Base-by-base conservation (phyloP, 2,113 vertebrate species). In the Dendrocopos noguchii region DNA sequence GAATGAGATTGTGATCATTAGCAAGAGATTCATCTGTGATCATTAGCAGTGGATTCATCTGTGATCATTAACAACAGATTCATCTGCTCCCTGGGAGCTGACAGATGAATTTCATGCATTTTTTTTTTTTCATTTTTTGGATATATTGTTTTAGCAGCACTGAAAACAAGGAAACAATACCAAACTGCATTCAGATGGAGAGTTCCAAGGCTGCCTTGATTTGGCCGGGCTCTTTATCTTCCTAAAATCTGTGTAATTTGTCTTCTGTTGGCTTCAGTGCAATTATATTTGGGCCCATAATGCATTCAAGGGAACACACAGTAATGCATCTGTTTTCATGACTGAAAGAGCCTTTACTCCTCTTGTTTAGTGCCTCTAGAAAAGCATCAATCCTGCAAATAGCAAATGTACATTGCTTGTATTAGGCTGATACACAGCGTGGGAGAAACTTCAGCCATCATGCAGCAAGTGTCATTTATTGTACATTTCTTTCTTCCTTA, bases 1-100 rank as follows among this genome's bases (percentile, higher is more conserved):
- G 90, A 90, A 88, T 47, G 80, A 90, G 85, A 93, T 93, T 91
- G 76, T 59, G 55, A 47, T 94, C 77, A 84, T 91, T 91, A 94
- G 55, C 80, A 86, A 86, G 57, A 59, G 57, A 85, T 90, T 90
- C 3, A 0, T 94, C 91, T 93, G 84, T 80, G 50, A 47, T 94
- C 77, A 81, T 93, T 91, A 94, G 59, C 73, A 88, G 47, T 50
- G 18, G 47, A 50, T 50, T 50, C 47, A 21, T 9, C 47, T 91
- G 79, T 55, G 50, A 47, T 94, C 77, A 86, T 93, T 91, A 94
- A 52, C 76, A 86, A 90, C 57, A 59, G 61, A 88, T 90, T 88
- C 3, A 0, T 96, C 91, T 93, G 82, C 80, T 95, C 79, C 9
- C 73, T 75, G 50, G 75, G 47, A 94, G 50, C 57, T 0, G 1